Evolutionary conservation across 2,888 invertebrate genomes (phyloP), one percentile per base, ranked within the genome.

Genomic region (Neocrepidodera transversa): DNA sequence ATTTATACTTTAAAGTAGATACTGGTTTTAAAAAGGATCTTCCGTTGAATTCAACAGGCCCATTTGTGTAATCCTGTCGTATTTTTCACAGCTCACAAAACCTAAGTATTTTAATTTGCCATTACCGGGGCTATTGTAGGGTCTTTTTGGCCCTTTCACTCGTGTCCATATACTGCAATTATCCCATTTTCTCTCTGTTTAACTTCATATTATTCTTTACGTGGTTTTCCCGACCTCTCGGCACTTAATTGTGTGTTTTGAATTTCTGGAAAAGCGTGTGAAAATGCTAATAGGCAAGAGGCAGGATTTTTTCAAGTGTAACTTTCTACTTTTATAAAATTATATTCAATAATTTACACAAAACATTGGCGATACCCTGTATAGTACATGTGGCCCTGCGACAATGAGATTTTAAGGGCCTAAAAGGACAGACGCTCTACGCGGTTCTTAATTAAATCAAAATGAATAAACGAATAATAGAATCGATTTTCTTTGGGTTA

Each of bases 351-450:
- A n/a, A n/a, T n/a, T n/a, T n/a, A n/a, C n/a, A n/a, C n/a, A n/a
- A n/a, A n/a, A n/a, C n/a, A 23, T 23, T 23, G 6, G 20, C 8
- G 42, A 20, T 20, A 42, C 7, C 20, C 42, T 10, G 42, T 42
- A 42, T 14, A 32, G 5, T 20, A 20, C n/a, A 42, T 26, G 47
- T 53, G 36, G 30, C 49, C 58, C 58, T 48, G 63, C 64, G 69
- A 69, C 69, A 69, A 67, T 69, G 66, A 62, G 69, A 65, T 67
- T 69, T 69, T 63, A 60, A 63, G 62, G 64, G 64, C 60, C 64
- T 66, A 58, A 69, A 67, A 65, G 67, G 69, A 68, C 64, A 62
- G 64, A 60, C 64, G 64, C 60, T 61, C 52, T 62, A 28, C 45
- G 59, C 59, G 61, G 66, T 64, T 63, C 66, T 65, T 65, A 68